Percentiles rank a stretch among this genome's conserved stretches.
These are phyloP conservation scores for Mastomys natalensis DNA, from an alignment of 2,113 vertebrate genomes.

Conservation along the genomic window DNA sequence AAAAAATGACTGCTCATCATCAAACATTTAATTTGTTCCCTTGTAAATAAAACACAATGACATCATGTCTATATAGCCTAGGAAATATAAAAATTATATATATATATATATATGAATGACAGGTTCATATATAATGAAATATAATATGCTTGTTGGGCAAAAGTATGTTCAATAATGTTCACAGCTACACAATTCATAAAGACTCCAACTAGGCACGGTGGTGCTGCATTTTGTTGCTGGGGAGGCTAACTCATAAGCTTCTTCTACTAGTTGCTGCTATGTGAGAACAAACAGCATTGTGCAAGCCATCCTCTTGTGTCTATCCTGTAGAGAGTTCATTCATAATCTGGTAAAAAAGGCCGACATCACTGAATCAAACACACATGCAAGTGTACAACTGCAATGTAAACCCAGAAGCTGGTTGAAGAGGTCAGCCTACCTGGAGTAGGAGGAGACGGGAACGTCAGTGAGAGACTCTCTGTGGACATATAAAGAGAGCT, in stretches of 20 bases:
- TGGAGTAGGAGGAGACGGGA: not conserved
- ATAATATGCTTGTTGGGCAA: not conserved
- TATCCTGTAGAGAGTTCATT: not conserved
- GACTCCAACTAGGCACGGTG: not conserved
- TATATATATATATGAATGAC: too few species aligned
- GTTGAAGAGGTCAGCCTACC: not conserved
- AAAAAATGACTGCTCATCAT: not conserved
- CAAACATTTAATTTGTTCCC: not conserved
- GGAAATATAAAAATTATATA: constrained; percentile 50
- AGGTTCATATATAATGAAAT: not conserved
- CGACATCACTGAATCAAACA: not conserved
- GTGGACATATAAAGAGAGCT: not conserved
- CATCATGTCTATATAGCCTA: not conserved
- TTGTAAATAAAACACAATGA: not conserved
- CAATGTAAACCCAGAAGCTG: not conserved
- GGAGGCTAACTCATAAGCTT: not conserved
- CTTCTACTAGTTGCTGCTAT: not conserved
- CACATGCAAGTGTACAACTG: not conserved
- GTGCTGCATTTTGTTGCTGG: not conserved
- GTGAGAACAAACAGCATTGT: not conserved
- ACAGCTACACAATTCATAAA: not conserved
- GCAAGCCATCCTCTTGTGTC: not conserved
- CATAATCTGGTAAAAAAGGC: not conserved
- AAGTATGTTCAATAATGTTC: not conserved
- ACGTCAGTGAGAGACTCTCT: not conserved